phyloP scores from a whole-genome alignment of 2,888 invertebrate genomes.

The Euplexia lucipara region DNA sequence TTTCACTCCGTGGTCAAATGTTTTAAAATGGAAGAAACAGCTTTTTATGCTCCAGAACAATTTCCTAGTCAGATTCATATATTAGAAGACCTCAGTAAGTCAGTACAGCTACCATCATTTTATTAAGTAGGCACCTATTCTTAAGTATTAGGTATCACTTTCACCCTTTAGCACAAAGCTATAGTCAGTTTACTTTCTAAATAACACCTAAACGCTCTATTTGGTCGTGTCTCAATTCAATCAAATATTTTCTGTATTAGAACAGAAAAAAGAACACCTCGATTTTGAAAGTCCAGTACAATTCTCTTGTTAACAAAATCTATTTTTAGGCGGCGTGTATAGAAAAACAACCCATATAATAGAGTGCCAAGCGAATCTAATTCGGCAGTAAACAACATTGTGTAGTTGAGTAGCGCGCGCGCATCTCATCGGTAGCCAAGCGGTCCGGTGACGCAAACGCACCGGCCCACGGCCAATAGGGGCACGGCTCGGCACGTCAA shows the following conservation, averaged over 20 bases:
- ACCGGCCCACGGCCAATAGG: conserved; percentile 43
- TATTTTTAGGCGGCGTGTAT: conserved; percentile 2
- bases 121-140: no score
- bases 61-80: no score
- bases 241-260: neutral
- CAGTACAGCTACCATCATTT: neutral
- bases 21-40: no score
- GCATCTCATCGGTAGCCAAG: conserved; percentile 8
- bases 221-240: conserved; percentile 16
- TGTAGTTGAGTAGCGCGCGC: conserved; percentile 22
- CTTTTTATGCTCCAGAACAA: no score
- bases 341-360: conserved; percentile 8
- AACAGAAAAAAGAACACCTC: neutral
- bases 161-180: no score
- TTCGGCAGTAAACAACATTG: conserved; percentile 33
- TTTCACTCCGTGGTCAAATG: no score
- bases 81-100: neutral
- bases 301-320: conserved; percentile 2
- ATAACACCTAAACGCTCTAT: neutral
- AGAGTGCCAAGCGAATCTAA: conserved; percentile 31
- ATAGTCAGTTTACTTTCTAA: conserved; percentile 7
- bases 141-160: no score
- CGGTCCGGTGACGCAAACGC: conserved; percentile 47
- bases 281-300: neutral
- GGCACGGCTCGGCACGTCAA: conserved; percentile 47